Percentiles rank a stretch among this genome's conserved stretches.
Conservation (phyloP, 1,140 invertebrate species). For the Aphelinus atriplicis region DNA sequence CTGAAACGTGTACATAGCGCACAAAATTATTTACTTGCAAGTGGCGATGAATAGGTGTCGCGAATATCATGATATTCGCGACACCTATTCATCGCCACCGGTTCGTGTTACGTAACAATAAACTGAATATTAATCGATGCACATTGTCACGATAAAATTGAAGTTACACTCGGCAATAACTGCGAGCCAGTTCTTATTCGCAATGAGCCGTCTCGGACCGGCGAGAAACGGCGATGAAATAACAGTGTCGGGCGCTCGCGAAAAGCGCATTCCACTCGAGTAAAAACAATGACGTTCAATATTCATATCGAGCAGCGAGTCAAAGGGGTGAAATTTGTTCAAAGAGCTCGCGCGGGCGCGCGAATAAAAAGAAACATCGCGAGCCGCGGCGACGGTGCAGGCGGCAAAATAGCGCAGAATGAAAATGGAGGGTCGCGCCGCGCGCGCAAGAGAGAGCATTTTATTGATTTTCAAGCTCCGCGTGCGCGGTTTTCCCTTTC, state of each 20-base stretch:
- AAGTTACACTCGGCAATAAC: background rate
- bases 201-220: too few species aligned
- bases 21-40: too few species aligned
- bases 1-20: too few species aligned
- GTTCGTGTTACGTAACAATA: too few species aligned
- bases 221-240: background rate
- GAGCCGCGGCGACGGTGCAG: background rate
- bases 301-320: slow-evolving; percentile 4
- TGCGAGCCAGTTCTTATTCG: too few species aligned
- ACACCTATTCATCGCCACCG: too few species aligned
- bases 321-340: slow-evolving; percentile 9
- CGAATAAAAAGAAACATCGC: slow-evolving; percentile 1
- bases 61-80: too few species aligned
- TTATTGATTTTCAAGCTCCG: slow-evolving; percentile 42
- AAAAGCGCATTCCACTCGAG: background rate
- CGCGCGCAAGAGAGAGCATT: slow-evolving; percentile 27
- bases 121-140: too few species aligned
- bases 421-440: slow-evolving; percentile 37
- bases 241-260: background rate
- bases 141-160: too few species aligned
- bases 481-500: slow-evolving; percentile 29
- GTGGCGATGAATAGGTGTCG: too few species aligned
- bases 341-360: background rate
- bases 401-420: slow-evolving; percentile 30
- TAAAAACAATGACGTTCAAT: slow-evolving; percentile 18